Conservation (phyloP, 2,888 invertebrate species). For the Sarcophaga carnaria region DNA sequence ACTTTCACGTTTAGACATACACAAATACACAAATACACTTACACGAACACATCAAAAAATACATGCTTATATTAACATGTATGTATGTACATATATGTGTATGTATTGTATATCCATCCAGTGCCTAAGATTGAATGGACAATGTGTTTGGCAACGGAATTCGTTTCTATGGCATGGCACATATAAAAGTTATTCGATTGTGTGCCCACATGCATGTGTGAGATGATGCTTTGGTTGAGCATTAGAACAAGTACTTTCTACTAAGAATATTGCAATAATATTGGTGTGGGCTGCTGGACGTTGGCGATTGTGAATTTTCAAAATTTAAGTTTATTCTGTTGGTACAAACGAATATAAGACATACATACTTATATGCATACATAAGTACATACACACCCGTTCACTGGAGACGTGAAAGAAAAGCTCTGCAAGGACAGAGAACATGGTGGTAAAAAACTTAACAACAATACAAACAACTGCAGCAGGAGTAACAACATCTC, state of each 20-base stretch:
- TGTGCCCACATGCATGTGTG: slow-evolving; percentile 67
- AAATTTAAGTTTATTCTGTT: slow-evolving; percentile 75
- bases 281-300: slow-evolving; percentile 48
- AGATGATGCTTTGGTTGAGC: slow-evolving; percentile 69
- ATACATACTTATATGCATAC: slow-evolving; percentile 22
- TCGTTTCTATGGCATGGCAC: slow-evolving; percentile 59
- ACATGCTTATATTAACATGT: slow-evolving; percentile 67
- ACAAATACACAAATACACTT: neutral
- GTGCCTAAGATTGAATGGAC: slow-evolving; percentile 59
- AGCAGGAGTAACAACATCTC: neutral
- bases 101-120: slow-evolving; percentile 41
- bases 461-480: neutral
- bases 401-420: slow-evolving; percentile 10
- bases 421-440: slow-evolving; percentile 18
- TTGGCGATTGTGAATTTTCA: slow-evolving; percentile 78
- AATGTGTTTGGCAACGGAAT: slow-evolving; percentile 69
- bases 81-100: slow-evolving; percentile 47
- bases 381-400: neutral
- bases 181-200: slow-evolving; percentile 43
- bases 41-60: neutral
- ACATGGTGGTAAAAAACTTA: slow-evolving; percentile 25
- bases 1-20: neutral
- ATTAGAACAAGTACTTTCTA: slow-evolving; percentile 64
- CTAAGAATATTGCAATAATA: slow-evolving; percentile 36
- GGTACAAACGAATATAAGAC: neutral